Percentiles rank a stretch among this genome's conserved stretches.
These are phyloP conservation scores for Prietella phreatophila DNA, from an alignment of 2,113 vertebrate species.

Conservation along the genomic window DNA sequence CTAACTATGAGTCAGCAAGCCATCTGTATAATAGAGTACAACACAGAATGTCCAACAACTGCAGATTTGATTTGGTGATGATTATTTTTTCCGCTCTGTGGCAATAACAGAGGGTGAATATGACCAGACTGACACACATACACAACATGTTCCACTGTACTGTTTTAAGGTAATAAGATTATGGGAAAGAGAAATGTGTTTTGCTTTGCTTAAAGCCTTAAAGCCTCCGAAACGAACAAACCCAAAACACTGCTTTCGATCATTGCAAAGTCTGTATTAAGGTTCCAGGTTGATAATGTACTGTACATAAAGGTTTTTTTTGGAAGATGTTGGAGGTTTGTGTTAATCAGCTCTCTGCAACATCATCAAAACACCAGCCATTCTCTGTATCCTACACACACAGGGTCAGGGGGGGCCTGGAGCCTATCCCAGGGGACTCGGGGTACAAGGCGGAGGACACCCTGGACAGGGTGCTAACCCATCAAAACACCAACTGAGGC, in stretches of 20 bases:
- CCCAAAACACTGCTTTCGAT: neutral
- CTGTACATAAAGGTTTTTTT: neutral
- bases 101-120: neutral
- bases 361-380: neutral
- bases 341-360: neutral
- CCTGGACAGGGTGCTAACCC: too few relatives aligned
- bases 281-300: neutral
- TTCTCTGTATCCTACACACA: too few relatives aligned
- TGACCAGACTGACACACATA: neutral
- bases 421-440: too few relatives aligned
- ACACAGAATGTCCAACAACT: slow-evolving; percentile 23
- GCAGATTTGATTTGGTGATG: slow-evolving; percentile 20
- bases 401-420: too few relatives aligned
- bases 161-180: slow-evolving; percentile 2
- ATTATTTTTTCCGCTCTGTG: neutral
- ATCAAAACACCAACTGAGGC: neutral
- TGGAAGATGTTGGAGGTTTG: neutral
- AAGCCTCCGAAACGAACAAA: neutral
- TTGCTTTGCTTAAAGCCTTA: neutral
- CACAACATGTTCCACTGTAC: slow-evolving; percentile 1
- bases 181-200: slow-evolving; percentile 13
- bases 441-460: too few relatives aligned
- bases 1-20: slow-evolving; percentile 24
- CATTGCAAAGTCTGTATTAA: neutral
- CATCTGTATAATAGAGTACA: slow-evolving; percentile 24